Evolutionary conservation across 2,797 vertebrate species (phyloP).

Genomic region (Pangasius djambal): DNA sequence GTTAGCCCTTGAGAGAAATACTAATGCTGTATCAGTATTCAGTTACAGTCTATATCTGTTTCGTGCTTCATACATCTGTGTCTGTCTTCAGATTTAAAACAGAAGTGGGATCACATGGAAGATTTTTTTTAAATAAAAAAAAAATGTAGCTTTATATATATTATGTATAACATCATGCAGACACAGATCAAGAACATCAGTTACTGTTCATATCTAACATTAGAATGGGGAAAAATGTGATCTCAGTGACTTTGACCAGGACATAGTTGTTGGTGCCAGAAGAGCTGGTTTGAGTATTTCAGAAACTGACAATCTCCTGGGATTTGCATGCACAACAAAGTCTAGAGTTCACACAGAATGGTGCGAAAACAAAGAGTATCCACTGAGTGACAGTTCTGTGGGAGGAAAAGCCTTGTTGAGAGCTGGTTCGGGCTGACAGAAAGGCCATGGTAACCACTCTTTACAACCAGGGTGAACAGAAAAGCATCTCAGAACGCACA

Average conservation of each 20-base stretch:
- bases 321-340: background rate
- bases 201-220: background rate
- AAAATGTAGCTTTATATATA: background rate
- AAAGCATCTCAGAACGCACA: background rate
- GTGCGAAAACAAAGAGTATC: background rate
- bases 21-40: background rate
- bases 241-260: background rate
- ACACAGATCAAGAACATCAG: background rate
- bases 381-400: background rate
- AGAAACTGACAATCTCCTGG: background rate
- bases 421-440: background rate
- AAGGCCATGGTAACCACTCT: background rate
- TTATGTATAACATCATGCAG: background rate
- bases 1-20: background rate
- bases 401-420: background rate
- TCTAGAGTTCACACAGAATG: background rate
- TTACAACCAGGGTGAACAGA: background rate
- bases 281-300: background rate
- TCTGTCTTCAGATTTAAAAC: background rate
- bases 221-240: background rate
- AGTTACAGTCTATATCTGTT: background rate
- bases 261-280: background rate
- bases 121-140: background rate
- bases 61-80: background rate
- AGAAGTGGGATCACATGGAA: background rate